These are phyloP conservation scores for Xiphophorus couchianus DNA, from an alignment of 2,113 vertebrate species.

Conservation along the genomic window DNA sequence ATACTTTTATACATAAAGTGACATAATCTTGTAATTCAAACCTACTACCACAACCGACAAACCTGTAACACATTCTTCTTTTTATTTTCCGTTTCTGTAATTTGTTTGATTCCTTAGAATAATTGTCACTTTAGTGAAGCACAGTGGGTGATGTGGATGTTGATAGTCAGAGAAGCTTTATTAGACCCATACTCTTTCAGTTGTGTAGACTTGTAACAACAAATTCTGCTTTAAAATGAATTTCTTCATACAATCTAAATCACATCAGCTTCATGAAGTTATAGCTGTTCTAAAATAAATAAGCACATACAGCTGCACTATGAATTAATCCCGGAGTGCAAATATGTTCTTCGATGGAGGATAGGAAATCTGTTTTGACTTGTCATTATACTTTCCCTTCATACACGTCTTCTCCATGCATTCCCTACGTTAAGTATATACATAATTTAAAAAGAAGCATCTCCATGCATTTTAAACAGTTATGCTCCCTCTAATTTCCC, in stretches of 20 bases:
- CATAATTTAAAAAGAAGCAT: conserved; percentile 66
- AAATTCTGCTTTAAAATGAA: conserved; percentile 32
- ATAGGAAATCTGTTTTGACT: conserved; percentile 55
- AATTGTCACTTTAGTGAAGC: not conserved
- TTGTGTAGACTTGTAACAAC: conserved; percentile 31
- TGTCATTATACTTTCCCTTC: conserved; percentile 47
- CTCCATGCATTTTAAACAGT: conserved; percentile 49
- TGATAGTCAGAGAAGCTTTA: not conserved
- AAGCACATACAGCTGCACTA: conserved; percentile 26
- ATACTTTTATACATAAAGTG: not conserved
- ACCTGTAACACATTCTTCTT: not conserved
- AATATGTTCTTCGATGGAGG: conserved; percentile 35
- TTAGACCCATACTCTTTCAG: conserved; percentile 5
- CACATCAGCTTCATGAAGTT: conserved; percentile 20
- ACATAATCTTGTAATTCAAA: not conserved
- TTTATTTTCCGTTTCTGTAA: not conserved
- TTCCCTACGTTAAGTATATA: conserved; percentile 54
- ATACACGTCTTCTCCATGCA: conserved; percentile 41
- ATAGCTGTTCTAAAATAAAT: conserved; percentile 40
- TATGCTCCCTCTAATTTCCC: conserved; percentile 17
- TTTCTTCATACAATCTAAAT: conserved; percentile 21
- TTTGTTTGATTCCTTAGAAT: not conserved
- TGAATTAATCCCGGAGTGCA: conserved; percentile 43
- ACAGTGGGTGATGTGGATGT: not conserved
- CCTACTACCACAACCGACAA: not conserved